Evolutionary conservation across 2,113 vertebrate genomes (phyloP).

Genomic region (Piaya cayana): DNA sequence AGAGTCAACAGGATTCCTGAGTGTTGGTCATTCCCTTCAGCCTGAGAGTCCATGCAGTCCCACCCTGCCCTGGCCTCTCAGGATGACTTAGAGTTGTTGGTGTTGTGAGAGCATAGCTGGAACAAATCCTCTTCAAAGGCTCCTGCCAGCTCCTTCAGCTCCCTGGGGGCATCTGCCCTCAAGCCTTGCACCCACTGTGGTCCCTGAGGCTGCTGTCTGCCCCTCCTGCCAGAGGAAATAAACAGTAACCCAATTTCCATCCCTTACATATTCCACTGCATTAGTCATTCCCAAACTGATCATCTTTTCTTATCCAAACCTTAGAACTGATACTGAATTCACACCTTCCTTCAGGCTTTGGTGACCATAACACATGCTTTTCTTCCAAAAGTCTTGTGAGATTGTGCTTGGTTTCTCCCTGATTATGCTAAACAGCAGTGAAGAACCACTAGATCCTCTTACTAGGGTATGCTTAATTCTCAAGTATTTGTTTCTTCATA

Average conservation of each 20-base stretch:
- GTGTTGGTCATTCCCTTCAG: conserved; percentile 26
- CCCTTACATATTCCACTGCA: neutral
- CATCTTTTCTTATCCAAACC: neutral
- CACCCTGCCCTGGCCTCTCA: neutral
- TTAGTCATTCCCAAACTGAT: neutral
- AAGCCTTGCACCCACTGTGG: conserved; percentile 86
- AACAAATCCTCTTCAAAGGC: conserved; percentile 81
- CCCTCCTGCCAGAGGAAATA: conserved; percentile 34
- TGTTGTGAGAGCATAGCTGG: conserved; percentile 36
- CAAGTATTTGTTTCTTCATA: neutral
- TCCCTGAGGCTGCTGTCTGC: conserved; percentile 86
- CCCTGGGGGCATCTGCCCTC: conserved; percentile 68
- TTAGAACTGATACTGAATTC: neutral
- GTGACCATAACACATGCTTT: neutral
- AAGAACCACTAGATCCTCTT: neutral
- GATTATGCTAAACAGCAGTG: neutral
- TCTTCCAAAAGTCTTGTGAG: neutral
- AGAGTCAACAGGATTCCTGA: neutral
- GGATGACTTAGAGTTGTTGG: conserved; percentile 76
- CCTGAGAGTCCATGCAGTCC: neutral
- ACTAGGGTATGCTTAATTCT: neutral
- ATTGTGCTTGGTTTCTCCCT: neutral
- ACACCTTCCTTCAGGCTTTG: neutral
- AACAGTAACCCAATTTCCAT: neutral
- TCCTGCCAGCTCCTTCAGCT: conserved; percentile 87